Evolutionary conservation across 1,140 invertebrate species (phyloP), one percentile per base, ranked within the genome.

Genomic region (Calosoma granatense): DNA sequence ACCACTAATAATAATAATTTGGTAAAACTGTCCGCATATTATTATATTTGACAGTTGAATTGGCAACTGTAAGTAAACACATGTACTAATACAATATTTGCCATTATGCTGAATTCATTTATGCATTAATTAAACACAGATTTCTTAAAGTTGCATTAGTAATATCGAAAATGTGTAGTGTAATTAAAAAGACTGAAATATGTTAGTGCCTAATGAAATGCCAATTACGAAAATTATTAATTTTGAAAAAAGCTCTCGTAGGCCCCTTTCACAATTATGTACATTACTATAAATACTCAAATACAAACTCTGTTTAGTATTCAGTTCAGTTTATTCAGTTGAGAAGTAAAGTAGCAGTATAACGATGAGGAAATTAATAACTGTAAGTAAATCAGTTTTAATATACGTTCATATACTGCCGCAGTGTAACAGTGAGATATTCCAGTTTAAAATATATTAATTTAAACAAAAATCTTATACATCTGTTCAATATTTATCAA

Each of bases 261-360:
- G 26, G 26, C 26, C 26, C 26, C 26, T 30, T 30, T 23, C 23
- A 6, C 17, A 20, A 43, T 3, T 19, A 53, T 11, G 20, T n/a
- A n/a, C n/a, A 55, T 56, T 21, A 36, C 23, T 57, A 41, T 21
- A 36, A 51, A 53, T 15, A 52, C 17, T 6, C 51, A n/a, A n/a
- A n/a, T n/a, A 19, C 53, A 17, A 41, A 52, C 15, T 22, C 4
- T 6, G n/a, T n/a, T n/a, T n/a, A 9, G 17, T 23, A 53, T 51
- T 55, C 20, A 53, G 58, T 11, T 36, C 55, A 55, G 26, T 57
- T 60, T 41, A 11, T 53, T 20, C 51, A 55, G 39, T n/a, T 57
- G 20, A 53, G 30, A 26, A 30, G 14, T 20, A 30, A 30, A 14
- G 26, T 30, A 14, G 14, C 4, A 14, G 4, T 6, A 30, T 6